These are phyloP conservation scores for Thecophora atra DNA, from an alignment of 2,888 invertebrate species.

Conservation along the genomic window DNA sequence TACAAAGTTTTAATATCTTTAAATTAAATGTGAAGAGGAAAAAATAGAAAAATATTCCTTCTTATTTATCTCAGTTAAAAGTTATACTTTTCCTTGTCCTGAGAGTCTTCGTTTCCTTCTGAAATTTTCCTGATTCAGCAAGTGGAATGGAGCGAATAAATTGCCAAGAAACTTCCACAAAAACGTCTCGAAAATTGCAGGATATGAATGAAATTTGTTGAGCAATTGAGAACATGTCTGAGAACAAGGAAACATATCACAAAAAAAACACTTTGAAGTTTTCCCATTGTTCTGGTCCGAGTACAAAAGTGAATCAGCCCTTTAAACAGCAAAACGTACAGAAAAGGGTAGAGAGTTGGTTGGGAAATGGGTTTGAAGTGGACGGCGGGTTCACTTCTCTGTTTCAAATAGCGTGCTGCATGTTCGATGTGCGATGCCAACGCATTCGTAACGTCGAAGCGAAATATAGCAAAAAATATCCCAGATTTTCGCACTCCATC, in stretches of 20 bases:
- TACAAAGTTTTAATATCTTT: too few relatives aligned
- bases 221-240: slow-evolving; percentile 25
- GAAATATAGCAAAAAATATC: too few relatives aligned
- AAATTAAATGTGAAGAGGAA: too few relatives aligned
- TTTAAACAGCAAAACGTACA: neutral
- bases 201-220: slow-evolving; percentile 1
- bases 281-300: slow-evolving; percentile 1
- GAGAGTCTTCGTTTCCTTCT: too few relatives aligned
- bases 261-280: slow-evolving; percentile 18
- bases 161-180: too few relatives aligned
- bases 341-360: neutral
- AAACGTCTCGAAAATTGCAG: neutral
- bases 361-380: too few relatives aligned
- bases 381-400: neutral
- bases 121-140: too few relatives aligned
- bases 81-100: too few relatives aligned
- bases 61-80: too few relatives aligned
- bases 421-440: neutral
- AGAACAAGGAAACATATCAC: slow-evolving; percentile 5
- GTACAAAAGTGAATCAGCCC: neutral
- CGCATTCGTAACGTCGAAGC: neutral
- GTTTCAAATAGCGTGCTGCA: neutral
- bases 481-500: too few relatives aligned
- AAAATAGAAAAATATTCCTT: too few relatives aligned
- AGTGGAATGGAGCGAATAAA: too few relatives aligned